Conservation (phyloP, 64 coral and sea anemone species). For the Stylophora pistillata region DNA sequence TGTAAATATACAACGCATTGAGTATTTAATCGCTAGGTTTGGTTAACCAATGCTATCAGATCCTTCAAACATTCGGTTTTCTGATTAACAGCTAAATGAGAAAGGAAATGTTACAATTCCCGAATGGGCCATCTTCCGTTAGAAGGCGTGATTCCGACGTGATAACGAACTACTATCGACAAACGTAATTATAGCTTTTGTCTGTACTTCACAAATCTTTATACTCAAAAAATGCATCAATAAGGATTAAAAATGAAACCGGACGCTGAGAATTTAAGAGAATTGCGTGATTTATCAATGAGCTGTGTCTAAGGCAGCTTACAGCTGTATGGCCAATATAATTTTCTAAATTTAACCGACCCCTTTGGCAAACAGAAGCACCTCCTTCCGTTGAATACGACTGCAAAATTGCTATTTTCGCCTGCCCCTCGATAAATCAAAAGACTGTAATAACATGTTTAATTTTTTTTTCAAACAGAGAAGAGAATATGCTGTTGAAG, state of each 20-base stretch:
- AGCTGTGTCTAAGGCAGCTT: not conserved
- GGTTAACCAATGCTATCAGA: slow-evolving; percentile 4
- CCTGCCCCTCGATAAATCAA: not conserved
- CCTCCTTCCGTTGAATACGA: not conserved
- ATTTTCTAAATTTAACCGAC: slow-evolving; percentile 36
- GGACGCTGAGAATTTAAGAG: not conserved
- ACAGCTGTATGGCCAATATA: not conserved
- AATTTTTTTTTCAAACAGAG: not conserved
- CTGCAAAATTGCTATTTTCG: not conserved
- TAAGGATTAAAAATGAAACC: not conserved
- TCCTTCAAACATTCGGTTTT: not conserved
- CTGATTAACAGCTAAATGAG: not conserved
- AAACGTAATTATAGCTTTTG: slow-evolving; percentile 10
- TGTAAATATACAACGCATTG: too few relatives aligned
- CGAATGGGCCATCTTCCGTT: slow-evolving; percentile 4
- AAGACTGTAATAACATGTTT: not conserved
- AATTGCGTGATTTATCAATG: not conserved
- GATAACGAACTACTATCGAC: not conserved
- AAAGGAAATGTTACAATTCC: not conserved
- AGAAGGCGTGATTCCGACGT: not conserved
- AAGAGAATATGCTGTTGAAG: too few relatives aligned
- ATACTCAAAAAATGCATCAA: not conserved
- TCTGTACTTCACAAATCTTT: not conserved
- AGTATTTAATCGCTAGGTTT: not conserved
- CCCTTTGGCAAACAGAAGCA: not conserved